Percentiles rank a stretch among this genome's conserved stretches.
These are phyloP conservation scores for Phanerotoma sp. DNA, from an alignment of 2,888 invertebrate genomes.

Conservation along the genomic window DNA sequence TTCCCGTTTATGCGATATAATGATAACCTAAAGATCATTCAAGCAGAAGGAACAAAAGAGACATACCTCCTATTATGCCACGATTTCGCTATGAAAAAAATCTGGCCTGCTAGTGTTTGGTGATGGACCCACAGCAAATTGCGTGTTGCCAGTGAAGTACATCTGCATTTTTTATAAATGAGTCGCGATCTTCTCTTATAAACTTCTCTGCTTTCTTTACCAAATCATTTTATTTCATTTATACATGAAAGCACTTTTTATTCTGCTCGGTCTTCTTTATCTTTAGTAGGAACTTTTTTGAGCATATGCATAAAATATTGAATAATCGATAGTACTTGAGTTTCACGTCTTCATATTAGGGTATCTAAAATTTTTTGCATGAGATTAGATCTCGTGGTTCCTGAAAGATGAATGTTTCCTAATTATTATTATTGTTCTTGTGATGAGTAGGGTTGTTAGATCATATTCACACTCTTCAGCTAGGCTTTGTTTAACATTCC, in stretches of 20 bases:
- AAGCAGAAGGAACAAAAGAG: background rate
- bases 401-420: no score
- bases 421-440: no score
- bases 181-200: background rate
- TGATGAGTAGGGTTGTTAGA: no score
- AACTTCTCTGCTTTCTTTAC: no score
- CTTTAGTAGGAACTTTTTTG: background rate
- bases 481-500: background rate
- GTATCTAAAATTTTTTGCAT: no score
- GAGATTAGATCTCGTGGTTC: background rate
- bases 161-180: slow-evolving; percentile 9
- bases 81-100: background rate
- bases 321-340: background rate
- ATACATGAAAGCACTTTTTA: background rate
- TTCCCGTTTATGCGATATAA: slow-evolving; percentile 33
- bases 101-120: background rate
- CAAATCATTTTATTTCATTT: slow-evolving; percentile 5
- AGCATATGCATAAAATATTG: background rate
- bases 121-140: background rate
- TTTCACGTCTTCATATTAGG: background rate
- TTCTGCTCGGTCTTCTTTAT: background rate
- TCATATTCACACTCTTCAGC: no score
- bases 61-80: background rate
- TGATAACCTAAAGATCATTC: slow-evolving; percentile 23
- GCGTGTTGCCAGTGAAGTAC: slow-evolving; percentile 3